Evolutionary conservation across 2,888 invertebrate species (phyloP).

Genomic region (Callinectes sapidus): DNA sequence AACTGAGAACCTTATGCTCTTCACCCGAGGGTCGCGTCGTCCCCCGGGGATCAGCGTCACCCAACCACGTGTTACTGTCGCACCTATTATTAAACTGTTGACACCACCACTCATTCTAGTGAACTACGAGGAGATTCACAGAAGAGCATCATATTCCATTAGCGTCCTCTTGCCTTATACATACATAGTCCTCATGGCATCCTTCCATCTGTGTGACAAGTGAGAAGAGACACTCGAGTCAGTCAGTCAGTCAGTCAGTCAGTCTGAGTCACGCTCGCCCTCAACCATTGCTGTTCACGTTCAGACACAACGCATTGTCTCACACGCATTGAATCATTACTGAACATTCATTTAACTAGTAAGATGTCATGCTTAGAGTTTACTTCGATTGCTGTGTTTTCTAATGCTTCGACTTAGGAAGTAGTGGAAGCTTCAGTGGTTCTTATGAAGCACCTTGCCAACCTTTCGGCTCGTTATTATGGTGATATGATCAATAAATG

Average conservation of each 20-base stretch:
- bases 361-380: conserved; percentile 8
- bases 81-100: background rate
- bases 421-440: background rate
- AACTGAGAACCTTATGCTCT: background rate
- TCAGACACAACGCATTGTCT: background rate
- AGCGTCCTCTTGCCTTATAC: background rate
- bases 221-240: background rate
- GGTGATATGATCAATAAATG: background rate
- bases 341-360: conserved; percentile 13
- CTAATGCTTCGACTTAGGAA: conserved; percentile 10
- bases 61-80: conserved; percentile 36
- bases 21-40: background rate
- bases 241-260: background rate
- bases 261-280: conserved; percentile 34
- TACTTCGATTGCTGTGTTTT: conserved; percentile 6
- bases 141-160: conserved; percentile 9
- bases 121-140: background rate
- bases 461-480: background rate
- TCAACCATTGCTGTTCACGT: conserved; percentile 4
- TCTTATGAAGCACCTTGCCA: background rate
- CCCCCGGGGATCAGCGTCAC: background rate
- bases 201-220: background rate
- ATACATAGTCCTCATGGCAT: background rate
- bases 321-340: conserved; percentile 36
- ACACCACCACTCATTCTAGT: conserved; percentile 9